Evolutionary conservation across 2,113 vertebrate species (phyloP).

Genomic region (Tringa solitaria): DNA sequence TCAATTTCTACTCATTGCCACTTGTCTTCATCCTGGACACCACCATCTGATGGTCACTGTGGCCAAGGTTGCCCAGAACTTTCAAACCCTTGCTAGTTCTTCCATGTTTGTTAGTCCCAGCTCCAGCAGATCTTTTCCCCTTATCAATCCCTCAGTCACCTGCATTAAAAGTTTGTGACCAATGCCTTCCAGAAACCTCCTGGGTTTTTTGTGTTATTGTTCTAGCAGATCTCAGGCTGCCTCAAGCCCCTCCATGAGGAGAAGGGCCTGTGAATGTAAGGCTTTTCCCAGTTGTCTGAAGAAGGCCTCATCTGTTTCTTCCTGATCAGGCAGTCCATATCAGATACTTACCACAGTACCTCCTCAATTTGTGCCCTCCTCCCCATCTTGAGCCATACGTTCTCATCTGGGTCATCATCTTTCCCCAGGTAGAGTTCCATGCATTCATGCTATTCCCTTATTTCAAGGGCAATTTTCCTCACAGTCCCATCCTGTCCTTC

Average conservation of each 20-base stretch:
- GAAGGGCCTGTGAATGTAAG: not conserved
- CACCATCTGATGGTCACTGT: not conserved
- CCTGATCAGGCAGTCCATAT: not conserved
- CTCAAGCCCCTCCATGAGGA: not conserved
- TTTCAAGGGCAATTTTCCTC: not conserved
- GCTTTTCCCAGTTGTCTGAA: not conserved
- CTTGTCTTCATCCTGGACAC: not conserved
- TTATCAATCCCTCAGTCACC: not conserved
- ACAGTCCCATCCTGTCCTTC: not conserved
- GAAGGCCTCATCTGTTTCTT: not conserved
- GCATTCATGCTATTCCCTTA: not conserved
- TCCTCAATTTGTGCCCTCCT: rapidly evolving
- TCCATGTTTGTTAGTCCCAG: not conserved
- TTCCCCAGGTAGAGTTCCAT: not conserved
- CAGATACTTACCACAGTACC: not conserved
- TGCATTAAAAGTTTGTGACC: not conserved
- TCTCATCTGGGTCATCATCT: not conserved
- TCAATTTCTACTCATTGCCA: not conserved
- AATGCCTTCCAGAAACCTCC: not conserved
- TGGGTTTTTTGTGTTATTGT: not conserved
- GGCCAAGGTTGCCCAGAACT: not conserved
- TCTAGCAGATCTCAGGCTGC: not conserved
- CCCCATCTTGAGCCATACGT: not conserved
- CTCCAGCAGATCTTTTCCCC: not conserved
- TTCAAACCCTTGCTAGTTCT: not conserved